Conservation (phyloP, 2,888 invertebrate genomes). For the Tenthredo amoena region DNA sequence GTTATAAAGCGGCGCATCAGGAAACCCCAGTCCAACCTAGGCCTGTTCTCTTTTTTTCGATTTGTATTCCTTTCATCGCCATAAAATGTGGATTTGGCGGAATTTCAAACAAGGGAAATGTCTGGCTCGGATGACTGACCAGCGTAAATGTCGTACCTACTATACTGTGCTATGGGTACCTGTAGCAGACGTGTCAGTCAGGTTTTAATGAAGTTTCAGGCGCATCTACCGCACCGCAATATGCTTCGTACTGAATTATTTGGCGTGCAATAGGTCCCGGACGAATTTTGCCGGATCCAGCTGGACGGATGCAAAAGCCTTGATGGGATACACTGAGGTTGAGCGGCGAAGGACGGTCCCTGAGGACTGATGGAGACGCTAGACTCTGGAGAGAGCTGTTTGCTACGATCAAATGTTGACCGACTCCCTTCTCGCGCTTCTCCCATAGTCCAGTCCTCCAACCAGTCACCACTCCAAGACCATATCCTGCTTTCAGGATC, state of each 20-base stretch:
- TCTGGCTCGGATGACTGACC: background rate
- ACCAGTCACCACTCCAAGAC: conserved; percentile 60
- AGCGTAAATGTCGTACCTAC: background rate
- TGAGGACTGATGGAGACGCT: conserved; percentile 58
- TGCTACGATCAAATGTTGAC: conserved; percentile 74
- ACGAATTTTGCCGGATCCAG: background rate
- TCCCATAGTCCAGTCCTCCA: conserved; percentile 26
- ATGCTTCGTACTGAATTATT: conserved; percentile 28
- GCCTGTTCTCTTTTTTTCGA: background rate
- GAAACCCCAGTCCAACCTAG: background rate
- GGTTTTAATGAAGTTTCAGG: conserved; percentile 42
- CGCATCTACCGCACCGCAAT: conserved; percentile 25
- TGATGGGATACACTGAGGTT: conserved; percentile 7
- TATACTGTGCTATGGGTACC: background rate
- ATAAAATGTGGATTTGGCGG: background rate
- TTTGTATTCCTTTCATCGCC: background rate
- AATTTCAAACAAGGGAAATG: background rate
- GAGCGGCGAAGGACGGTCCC: conserved; percentile 60
- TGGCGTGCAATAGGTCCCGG: conserved; percentile 14
- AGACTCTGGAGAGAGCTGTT: conserved; percentile 64
- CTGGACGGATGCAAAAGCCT: conserved; percentile 11
- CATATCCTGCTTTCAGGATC: conserved; percentile 68
- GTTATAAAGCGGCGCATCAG: conserved; percentile 37
- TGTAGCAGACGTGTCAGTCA: background rate
- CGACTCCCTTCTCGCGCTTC: conserved; percentile 60